These are phyloP conservation scores for Abscondita cerata DNA, from an alignment of 2,888 invertebrate species.

Conservation along the genomic window DNA sequence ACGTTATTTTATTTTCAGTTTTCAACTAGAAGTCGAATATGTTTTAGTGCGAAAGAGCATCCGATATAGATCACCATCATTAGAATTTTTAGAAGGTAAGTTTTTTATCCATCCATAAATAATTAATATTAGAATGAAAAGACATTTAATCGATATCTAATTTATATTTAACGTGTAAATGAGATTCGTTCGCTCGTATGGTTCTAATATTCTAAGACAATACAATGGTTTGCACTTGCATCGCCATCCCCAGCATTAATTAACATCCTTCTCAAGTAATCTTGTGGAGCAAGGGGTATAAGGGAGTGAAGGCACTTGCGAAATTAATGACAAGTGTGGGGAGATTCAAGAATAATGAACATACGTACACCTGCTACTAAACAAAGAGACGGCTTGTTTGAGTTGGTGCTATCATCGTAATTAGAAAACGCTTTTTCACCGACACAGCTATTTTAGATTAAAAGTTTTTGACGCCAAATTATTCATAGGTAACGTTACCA, in stretches of 20 bases:
- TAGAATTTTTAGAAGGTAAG: no score
- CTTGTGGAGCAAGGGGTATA: slow-evolving; percentile 57
- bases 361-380: slow-evolving; percentile 49
- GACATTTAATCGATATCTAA: slow-evolving; percentile 8
- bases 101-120: no score
- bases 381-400: slow-evolving; percentile 42
- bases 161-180: slow-evolving; percentile 5
- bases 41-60: not conserved
- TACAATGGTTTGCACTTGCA: slow-evolving; percentile 47
- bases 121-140: no score
- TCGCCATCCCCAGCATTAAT: slow-evolving; percentile 44
- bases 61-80: no score
- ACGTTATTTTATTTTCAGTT: not conserved
- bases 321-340: slow-evolving; percentile 42
- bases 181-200: slow-evolving; percentile 10
- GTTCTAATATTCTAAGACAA: slow-evolving; percentile 33
- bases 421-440: slow-evolving; percentile 38
- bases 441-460: slow-evolving; percentile 12
- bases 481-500: not conserved
- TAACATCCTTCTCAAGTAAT: slow-evolving; percentile 51
- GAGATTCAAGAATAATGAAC: slow-evolving; percentile 47
- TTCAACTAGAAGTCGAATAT: not conserved
- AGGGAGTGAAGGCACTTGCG: slow-evolving; percentile 61
- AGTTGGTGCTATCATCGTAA: slow-evolving; percentile 40
- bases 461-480: slow-evolving; percentile 8